Conservation (phyloP, 2,888 invertebrate genomes). For the Agrochola litura region DNA sequence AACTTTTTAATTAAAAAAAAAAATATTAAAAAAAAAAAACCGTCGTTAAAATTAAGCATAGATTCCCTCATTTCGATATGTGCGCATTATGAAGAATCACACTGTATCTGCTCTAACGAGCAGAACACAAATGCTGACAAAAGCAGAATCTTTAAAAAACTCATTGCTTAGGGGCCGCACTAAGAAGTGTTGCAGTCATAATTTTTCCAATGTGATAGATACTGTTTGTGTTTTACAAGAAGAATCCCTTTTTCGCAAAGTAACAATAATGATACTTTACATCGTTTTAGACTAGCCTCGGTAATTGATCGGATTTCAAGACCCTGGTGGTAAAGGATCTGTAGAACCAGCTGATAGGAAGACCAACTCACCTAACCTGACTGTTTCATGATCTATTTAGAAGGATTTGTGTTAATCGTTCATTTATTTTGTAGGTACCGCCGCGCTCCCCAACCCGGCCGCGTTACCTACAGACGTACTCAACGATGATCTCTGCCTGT, state of each 20-base stretch:
- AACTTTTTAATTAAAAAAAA: too few species aligned
- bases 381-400: background rate
- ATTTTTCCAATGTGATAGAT: background rate
- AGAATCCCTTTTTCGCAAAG: background rate
- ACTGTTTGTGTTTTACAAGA: background rate
- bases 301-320: background rate
- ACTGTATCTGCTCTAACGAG: too few species aligned
- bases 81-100: too few species aligned
- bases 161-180: background rate
- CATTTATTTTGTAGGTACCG: conserved; percentile 69
- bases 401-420: background rate
- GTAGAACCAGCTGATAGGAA: background rate
- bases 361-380: too few species aligned
- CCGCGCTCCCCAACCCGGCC: conserved; percentile 69
- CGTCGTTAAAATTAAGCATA: too few species aligned
- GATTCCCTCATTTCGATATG: too few species aligned
- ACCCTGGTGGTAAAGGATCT: background rate
- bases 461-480: conserved; percentile 92
- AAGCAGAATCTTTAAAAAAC: background rate
- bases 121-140: background rate
- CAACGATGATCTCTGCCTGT: conserved; percentile 96
- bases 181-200: background rate
- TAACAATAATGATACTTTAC: background rate
- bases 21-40: too few species aligned
- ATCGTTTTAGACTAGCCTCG: background rate